Conservation (phyloP, 1,140 invertebrate species). For the Centruroides vittatus region DNA sequence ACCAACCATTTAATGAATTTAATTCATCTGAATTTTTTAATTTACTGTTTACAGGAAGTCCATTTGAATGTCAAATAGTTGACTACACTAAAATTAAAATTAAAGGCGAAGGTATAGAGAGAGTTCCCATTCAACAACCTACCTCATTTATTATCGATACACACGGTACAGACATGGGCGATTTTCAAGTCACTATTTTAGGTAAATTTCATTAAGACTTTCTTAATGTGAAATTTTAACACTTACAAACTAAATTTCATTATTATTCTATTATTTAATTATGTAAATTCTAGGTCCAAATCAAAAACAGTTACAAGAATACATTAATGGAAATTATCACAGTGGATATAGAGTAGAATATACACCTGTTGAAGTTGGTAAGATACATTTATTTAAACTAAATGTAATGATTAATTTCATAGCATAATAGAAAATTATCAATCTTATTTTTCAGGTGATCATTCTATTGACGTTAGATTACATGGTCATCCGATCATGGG, state of each 20-base stretch:
- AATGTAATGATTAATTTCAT: neutral
- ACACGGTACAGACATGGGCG: constrained; percentile 44
- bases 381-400: constrained; percentile 20
- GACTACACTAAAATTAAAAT: constrained; percentile 58
- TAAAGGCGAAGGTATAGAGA: constrained; percentile 68
- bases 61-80: constrained; percentile 53
- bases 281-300: constrained; percentile 12
- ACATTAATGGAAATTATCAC: constrained; percentile 17
- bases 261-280: no score
- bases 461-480: constrained; percentile 77
- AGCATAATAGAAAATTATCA: neutral
- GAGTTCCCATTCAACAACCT: constrained; percentile 72
- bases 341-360: constrained; percentile 51
- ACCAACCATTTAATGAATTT: no score
- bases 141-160: constrained; percentile 73
- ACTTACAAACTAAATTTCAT: no score
- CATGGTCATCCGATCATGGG: constrained; percentile 72
- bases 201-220: constrained; percentile 19
- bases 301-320: constrained; percentile 16
- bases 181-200: constrained; percentile 49
- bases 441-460: constrained; percentile 45
- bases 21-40: no score
- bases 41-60: constrained; percentile 35
- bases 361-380: constrained; percentile 73
- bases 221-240: constrained; percentile 3